These are phyloP conservation scores for Drosophila ananassae DNA, from an alignment of 1,140 invertebrate species.

Conservation along the genomic window DNA sequence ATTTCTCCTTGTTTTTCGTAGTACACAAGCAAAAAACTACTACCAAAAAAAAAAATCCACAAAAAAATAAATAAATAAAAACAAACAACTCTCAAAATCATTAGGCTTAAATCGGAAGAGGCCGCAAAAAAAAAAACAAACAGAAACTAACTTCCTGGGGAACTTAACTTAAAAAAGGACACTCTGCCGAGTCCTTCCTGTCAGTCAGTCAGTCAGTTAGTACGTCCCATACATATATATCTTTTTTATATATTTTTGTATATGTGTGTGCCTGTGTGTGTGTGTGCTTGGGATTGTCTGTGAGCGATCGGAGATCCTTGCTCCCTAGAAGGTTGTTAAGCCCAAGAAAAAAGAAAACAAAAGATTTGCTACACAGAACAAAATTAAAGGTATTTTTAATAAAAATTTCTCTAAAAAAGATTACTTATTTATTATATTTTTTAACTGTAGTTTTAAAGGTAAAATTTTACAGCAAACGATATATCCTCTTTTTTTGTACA, in stretches of 20 bases:
- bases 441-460: background rate
- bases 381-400: background rate
- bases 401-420: background rate
- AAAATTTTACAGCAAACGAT: background rate
- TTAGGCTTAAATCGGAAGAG: constrained; percentile 14
- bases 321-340: background rate
- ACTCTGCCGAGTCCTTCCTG: constrained; percentile 13
- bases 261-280: constrained; percentile 17
- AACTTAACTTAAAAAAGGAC: background rate
- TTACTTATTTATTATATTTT: background rate
- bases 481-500: background rate
- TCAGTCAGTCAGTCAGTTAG: constrained; percentile 40
- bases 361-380: background rate
- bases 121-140: background rate
- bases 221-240: constrained; percentile 10
- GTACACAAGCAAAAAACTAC: constrained; percentile 59
- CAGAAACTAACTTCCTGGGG: constrained; percentile 13
- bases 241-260: constrained; percentile 35
- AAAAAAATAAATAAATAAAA: constrained; percentile 19
- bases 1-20: constrained; percentile 83
- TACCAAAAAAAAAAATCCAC: constrained; percentile 16
- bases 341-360: background rate
- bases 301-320: background rate
- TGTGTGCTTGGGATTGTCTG: constrained; percentile 1
- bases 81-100: constrained; percentile 5